Base-by-base conservation (phyloP, 2,797 vertebrate species). In the Phylloscopus collybita region DNA sequence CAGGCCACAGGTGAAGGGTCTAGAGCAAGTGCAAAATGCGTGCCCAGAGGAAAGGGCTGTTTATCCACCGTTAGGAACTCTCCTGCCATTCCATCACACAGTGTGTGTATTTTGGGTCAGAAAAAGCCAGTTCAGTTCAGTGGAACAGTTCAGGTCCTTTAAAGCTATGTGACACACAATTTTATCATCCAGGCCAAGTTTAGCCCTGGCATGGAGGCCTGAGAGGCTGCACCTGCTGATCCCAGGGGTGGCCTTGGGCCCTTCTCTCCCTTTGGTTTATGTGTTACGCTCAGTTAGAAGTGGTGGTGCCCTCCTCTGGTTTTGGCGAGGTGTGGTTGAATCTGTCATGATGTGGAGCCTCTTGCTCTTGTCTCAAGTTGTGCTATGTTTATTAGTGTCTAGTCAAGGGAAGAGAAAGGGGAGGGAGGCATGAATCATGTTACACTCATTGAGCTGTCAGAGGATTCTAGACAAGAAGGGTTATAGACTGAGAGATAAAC, bases 331-430 rank as follows among this genome's bases (percentile, higher is more conserved):
- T 80, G 80, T 78, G 71, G 70, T 83, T 82, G 74, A 78, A 75
- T 75, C 74, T 92, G 87, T 85, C 83, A n/a, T 74, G 92, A 16
- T 36, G 54, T 69, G 57, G 80, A 85, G 74, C 88, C 83, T 89
- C 92, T 47, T 80, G 80, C 30, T 76, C 93, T 73, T 88, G 90
- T 95, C 93, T 96, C 88, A 69, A 49, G 54, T 65, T 93, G 71
- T 93, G 86, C 65, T 95, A 16, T 67, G 78, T 95, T 94, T 93
- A 82, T 92, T 96, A 85, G 83, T 87, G 95, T 94, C 93, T 96
- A 89, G 94, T 92, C 83, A 93, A 91, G 75, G 83, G 90, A 85
- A 59, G 88, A 93, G 86, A 88, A 94, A 14, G 71, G 85, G 72
- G 82, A 90, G 87, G 70, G 76, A 83, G 89, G 82, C 70, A 34